Base-by-base conservation (phyloP, 2,888 invertebrate species). In the Cephus spinipes region DNA sequence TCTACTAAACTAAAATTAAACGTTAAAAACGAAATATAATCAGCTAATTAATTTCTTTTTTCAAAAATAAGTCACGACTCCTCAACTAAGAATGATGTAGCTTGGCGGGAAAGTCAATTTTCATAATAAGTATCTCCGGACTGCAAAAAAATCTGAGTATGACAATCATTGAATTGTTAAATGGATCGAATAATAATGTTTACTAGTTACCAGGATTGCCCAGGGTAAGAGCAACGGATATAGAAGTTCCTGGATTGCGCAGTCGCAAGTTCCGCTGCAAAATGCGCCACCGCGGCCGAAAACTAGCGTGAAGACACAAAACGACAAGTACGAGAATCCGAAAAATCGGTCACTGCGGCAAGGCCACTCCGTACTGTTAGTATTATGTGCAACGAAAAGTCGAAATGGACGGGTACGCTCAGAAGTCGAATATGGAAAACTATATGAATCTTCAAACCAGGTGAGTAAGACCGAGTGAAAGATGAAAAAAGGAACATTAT, bases 241-340 rank as follows among this genome's bases (percentile, higher is more conserved):
- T 40, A 40, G 40, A 40, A 40, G 40, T 23, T 40, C 40, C 15
- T 40, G 40, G 4, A 75, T 73, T 71, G 73, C 81, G 81, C 81
- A 81, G 79, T 73, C 81, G 81, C 79, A 75, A 77, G 80, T 23
- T 74, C 36, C 77, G 73, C 73, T 75, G 75, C 75, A 75, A 75
- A 78, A 78, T 77, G 77, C 77, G 73, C 69, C 77, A 78, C 40
- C 74, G 77, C 77, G 55, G 30, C 77, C 77, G 55, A 78, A 77
- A 78, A 78, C 75, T 55, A 15, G 32, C 71, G 31, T 33, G n/a
- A 33, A 31, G 71, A 9, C 30, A 40, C 15, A 71, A 71, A 71
- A 33, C 31, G 71, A 71, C 30, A 32, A 71, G 30, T 71, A 33
- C 11, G 71, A n/a, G 71, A 71, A 71, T 32, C 12, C 31, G 71